Percentiles rank a stretch among this genome's conserved stretches.
Evolutionary conservation across 2,888 invertebrate species (phyloP).

Genomic region (Metellina segmentata): DNA sequence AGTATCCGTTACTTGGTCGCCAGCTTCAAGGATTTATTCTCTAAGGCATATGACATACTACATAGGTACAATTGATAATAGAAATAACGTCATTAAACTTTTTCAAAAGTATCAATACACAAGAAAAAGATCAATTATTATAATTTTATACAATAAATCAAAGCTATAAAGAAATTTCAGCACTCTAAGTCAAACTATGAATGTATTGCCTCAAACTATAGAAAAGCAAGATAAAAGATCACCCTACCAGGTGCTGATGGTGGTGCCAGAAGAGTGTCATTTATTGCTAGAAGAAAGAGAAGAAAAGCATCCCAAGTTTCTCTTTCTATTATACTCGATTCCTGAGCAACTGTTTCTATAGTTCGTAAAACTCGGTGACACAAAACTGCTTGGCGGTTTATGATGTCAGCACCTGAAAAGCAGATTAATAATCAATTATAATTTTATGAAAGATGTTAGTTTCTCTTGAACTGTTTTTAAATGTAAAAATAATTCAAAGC

Average conservation of each 20-base stretch:
- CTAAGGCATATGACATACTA: too few relatives aligned
- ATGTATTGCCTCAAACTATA: not conserved
- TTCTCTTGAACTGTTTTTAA: too few relatives aligned
- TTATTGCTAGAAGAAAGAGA: conserved; percentile 92
- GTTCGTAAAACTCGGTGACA: conserved; percentile 94
- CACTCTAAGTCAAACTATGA: too few relatives aligned
- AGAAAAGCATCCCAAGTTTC: conserved; percentile 95
- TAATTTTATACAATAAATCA: not conserved
- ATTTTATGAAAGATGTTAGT: too few relatives aligned
- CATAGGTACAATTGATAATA: too few relatives aligned
- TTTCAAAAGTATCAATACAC: too few relatives aligned
- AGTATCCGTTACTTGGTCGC: too few relatives aligned
- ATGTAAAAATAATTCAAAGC: too few relatives aligned
- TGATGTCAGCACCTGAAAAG: conserved; percentile 88
- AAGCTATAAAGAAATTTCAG: not conserved
- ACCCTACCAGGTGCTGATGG: conserved; percentile 90
- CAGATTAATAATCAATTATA: too few relatives aligned
- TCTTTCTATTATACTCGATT: conserved; percentile 88
- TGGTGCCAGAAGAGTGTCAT: conserved; percentile 93
- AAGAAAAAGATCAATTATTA: conserved; percentile 1
- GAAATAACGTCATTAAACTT: too few relatives aligned
- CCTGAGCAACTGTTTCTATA: conserved; percentile 89
- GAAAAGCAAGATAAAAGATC: not conserved
- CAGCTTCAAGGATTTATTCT: too few relatives aligned
- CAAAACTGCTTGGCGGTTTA: conserved; percentile 92